Evolutionary conservation across 2,888 invertebrate species (phyloP).

Genomic region (Hyposoter dolosus): DNA sequence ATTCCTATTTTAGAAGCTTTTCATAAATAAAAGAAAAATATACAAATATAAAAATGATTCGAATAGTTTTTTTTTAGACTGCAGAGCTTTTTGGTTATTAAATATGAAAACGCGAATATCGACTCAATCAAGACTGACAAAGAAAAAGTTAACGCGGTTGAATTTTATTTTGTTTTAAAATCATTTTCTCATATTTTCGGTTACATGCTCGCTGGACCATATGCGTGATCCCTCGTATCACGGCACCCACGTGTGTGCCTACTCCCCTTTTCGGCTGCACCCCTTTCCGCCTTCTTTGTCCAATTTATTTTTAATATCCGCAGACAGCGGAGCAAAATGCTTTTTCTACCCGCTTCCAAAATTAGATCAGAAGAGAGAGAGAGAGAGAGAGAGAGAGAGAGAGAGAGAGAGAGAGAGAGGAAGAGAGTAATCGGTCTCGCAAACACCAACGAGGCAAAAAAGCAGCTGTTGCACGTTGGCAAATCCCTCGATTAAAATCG

Average conservation of each 20-base stretch:
- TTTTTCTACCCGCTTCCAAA: constrained; percentile 62
- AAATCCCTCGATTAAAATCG: not conserved
- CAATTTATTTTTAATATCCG: constrained; percentile 81
- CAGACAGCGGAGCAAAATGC: constrained; percentile 76
- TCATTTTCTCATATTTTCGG: constrained; percentile 21
- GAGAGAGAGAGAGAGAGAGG: not conserved
- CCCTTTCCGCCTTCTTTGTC: constrained; percentile 73
- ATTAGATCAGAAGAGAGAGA: constrained; percentile 59
- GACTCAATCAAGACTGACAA: no score
- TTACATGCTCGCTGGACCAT: constrained; percentile 51
- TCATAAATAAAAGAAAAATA: not conserved
- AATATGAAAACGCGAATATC: no score
- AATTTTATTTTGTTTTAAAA: constrained; percentile 3
- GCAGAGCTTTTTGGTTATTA: not conserved
- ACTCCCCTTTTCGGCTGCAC: constrained; percentile 42
- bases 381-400: not conserved
- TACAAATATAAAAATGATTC: no score
- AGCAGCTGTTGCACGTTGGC: constrained; percentile 38
- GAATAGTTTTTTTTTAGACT: not conserved
- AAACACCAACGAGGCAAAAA: constrained; percentile 16
- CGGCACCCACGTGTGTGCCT: constrained; percentile 45
- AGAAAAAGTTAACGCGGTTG: not conserved
- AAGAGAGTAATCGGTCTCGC: constrained; percentile 34
- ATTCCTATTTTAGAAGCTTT: not conserved
- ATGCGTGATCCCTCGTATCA: constrained; percentile 63